A percentile compares a stretch with the other conserved stretches of the same genome.
Conservation (phyloP, 2,888 invertebrate species). For the Tenthredo livida region DNA sequence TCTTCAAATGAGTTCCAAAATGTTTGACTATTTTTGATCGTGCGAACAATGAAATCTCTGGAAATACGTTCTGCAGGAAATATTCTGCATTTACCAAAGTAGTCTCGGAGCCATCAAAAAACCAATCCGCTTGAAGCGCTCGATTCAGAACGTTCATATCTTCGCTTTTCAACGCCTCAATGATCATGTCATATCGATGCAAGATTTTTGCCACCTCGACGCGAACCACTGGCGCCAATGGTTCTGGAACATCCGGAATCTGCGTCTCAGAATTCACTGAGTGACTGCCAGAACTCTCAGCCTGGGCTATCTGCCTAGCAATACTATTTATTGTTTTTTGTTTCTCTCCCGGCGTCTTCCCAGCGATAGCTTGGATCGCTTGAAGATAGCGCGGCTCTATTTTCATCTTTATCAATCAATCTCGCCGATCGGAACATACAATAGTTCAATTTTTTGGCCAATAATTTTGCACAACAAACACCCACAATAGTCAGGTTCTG, state of each 20-base stretch:
- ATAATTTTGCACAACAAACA: background rate
- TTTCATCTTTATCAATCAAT: conserved; percentile 52
- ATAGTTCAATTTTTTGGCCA: too few relatives aligned
- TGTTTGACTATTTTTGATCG: conserved; percentile 66
- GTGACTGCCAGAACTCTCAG: conserved; percentile 68
- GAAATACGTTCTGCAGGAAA: conserved; percentile 66
- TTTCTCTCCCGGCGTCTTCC: conserved; percentile 67
- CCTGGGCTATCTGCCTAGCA: conserved; percentile 61
- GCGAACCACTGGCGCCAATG: conserved; percentile 63
- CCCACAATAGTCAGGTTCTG: background rate
- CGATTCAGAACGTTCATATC: conserved; percentile 65
- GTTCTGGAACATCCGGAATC: conserved; percentile 63
- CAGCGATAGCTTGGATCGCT: conserved; percentile 69
- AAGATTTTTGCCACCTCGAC: conserved; percentile 66
- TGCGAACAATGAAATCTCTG: conserved; percentile 65
- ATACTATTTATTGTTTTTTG: conserved; percentile 63
- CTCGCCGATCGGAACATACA: background rate
- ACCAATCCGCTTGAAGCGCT: conserved; percentile 69
- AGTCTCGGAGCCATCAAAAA: conserved; percentile 67
- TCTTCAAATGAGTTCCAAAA: conserved; percentile 61
- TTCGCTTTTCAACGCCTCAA: conserved; percentile 70
- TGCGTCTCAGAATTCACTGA: conserved; percentile 61
- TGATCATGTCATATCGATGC: conserved; percentile 60
- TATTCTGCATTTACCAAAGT: conserved; percentile 64
- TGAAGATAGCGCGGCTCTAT: conserved; percentile 62